Conservation (phyloP, 1,140 invertebrate genomes). For the Carposina sasakii region DNA sequence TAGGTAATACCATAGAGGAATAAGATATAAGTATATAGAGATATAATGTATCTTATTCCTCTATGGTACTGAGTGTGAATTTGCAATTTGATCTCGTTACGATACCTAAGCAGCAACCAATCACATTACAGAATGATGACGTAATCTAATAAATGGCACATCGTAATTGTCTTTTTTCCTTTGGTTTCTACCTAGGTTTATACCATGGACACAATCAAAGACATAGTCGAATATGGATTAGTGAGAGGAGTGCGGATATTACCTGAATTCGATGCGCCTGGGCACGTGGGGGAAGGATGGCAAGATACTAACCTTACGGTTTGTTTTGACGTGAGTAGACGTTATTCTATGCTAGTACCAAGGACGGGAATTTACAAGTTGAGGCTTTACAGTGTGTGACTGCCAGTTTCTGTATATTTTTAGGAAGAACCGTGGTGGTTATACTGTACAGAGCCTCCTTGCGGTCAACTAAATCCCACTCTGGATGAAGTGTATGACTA, state of each 20-base stretch:
- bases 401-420: not conserved
- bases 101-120: too few relatives aligned
- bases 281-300: constrained; percentile 92
- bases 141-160: too few relatives aligned
- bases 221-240: constrained; percentile 81
- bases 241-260: constrained; percentile 83
- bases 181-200: constrained; percentile 66
- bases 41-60: too few relatives aligned
- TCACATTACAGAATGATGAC: too few relatives aligned
- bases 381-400: too few relatives aligned
- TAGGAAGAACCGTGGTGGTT: constrained; percentile 82
- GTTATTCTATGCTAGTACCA: too few relatives aligned
- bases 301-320: constrained; percentile 79
- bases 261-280: constrained; percentile 90
- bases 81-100: too few relatives aligned
- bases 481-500: constrained; percentile 82
- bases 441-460: constrained; percentile 89
- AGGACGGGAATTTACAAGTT: too few relatives aligned
- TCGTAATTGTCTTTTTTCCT: too few relatives aligned
- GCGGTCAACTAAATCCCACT: constrained; percentile 88
- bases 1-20: too few relatives aligned
- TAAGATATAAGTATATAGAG: too few relatives aligned
- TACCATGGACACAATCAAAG: constrained; percentile 64
- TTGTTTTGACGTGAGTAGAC: constrained; percentile 78
- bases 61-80: too few relatives aligned